phyloP scores from a whole-genome alignment of 1,140 invertebrate genomes.

The Heliothis virescens region DNA sequence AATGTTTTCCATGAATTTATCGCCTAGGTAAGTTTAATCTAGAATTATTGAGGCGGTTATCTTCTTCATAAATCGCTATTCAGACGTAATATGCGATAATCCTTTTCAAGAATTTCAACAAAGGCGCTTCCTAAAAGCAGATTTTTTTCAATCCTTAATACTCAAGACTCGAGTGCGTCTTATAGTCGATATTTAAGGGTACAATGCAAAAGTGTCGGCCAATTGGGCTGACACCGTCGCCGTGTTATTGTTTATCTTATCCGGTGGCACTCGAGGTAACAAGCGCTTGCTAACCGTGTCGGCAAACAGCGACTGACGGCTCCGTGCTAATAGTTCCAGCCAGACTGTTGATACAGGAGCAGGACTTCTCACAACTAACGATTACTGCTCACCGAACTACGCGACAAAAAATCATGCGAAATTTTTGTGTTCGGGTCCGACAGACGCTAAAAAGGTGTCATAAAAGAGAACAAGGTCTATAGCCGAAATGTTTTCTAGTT shows the following conservation, averaged over 20 bases:
- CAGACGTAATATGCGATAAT: slow-evolving; percentile 8
- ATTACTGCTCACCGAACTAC: slow-evolving; percentile 38
- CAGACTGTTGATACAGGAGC: slow-evolving; percentile 53
- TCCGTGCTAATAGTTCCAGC: slow-evolving; percentile 70
- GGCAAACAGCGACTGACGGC: slow-evolving; percentile 71
- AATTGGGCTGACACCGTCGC: slow-evolving; percentile 56
- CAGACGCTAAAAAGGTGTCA: not conserved
- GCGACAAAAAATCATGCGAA: slow-evolving; percentile 37
- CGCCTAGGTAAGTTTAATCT: no score
- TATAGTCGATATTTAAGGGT: slow-evolving; percentile 50
- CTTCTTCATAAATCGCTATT: not conserved
- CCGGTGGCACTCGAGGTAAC: slow-evolving; percentile 71
- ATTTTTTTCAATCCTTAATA: not conserved
- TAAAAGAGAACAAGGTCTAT: not conserved
- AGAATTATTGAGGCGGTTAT: no score
- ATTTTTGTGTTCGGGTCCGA: slow-evolving; percentile 20
- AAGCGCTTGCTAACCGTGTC: slow-evolving; percentile 72
- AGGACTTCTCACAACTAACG: slow-evolving; percentile 61
- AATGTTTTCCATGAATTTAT: no score
- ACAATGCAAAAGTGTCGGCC: slow-evolving; percentile 71
- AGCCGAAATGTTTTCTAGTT: not conserved
- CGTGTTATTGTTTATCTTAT: slow-evolving; percentile 78
- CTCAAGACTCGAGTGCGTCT: slow-evolving; percentile 8
- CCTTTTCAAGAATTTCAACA: slow-evolving; percentile 26
- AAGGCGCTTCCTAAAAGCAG: slow-evolving; percentile 20